Evolutionary conservation across 2,888 invertebrate genomes (phyloP), one percentile per base, ranked within the genome.

Genomic region (Heliconius charithonia): DNA sequence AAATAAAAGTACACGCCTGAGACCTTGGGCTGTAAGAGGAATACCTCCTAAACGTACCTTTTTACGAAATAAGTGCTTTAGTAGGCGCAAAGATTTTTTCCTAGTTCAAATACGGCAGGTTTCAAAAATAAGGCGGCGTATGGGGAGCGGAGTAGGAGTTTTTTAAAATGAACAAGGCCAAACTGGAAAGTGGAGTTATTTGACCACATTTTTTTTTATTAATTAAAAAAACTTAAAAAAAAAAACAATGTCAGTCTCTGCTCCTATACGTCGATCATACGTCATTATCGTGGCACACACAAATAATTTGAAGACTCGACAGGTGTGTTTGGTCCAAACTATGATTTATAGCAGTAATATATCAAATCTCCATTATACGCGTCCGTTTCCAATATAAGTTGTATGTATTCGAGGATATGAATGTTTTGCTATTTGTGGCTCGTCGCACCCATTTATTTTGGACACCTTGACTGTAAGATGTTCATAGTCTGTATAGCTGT

Each of bases 261-360:
- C 27, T 13, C 13, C 62, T 27, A 72, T 56, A 67, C 67, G 76
- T 75, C 63, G 37, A 19, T 45, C 56, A 65, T 71, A 77, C 41
- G 66, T 71, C 77, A 71, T 76, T 59, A 45, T 74, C 45, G 22
- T 76, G 80, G 74, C 45, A 19, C 63, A 62, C 22, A 29, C 22
- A 56, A 71, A 63, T 70, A 74, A 71, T 71, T 75, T 69, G n/a
- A 71, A 27, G 29, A 67, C 63, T 77, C 75, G 75, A 77, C 79
- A 77, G 65, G 65, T 79, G 78, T 41, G 41, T 79, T 81, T 79
- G 79, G 75, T 37, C 37, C 59, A 32, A 63, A 13, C 25, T 51
- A 69, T 77, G 72, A 81, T 81, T 75, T 77, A 77, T 76, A 45
- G 56, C 10, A 29, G 32, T 45, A 65, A 76, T 73, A 27, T 76